Evolutionary conservation across 2,797 vertebrate species (phyloP).

Genomic region (Sebastes hubbsi): DNA sequence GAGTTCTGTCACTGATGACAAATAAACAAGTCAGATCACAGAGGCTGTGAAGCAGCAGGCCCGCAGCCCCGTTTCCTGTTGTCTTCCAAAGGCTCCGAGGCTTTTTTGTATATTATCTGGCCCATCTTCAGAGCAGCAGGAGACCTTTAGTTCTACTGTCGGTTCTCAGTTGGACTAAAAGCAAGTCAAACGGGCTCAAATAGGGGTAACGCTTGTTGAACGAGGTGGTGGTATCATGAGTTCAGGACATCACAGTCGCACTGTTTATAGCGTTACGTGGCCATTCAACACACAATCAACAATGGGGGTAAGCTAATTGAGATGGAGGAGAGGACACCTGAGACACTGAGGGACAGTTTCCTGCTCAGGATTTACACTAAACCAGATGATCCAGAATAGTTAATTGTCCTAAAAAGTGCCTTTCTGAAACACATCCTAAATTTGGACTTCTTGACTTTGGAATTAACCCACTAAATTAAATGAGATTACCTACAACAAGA

Average conservation of each 20-base stretch:
- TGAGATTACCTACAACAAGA: neutral
- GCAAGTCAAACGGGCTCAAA: slow-evolving; percentile 31
- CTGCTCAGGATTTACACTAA: neutral
- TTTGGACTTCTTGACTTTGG: neutral
- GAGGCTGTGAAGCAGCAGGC: neutral
- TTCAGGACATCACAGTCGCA: slow-evolving; percentile 37
- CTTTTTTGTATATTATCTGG: slow-evolving; percentile 17
- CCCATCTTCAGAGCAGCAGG: slow-evolving; percentile 46
- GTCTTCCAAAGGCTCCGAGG: slow-evolving; percentile 10
- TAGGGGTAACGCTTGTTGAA: slow-evolving; percentile 18
- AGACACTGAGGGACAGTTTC: neutral
- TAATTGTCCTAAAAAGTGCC: neutral
- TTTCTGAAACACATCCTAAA: neutral
- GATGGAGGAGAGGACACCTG: slow-evolving; percentile 5
- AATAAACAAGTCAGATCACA: neutral
- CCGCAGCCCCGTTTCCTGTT: neutral
- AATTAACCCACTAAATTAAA: neutral
- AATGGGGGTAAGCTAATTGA: slow-evolving; percentile 24
- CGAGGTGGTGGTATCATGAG: slow-evolving; percentile 42
- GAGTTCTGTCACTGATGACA: neutral
- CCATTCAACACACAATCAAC: slow-evolving; percentile 28
- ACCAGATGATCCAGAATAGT: neutral
- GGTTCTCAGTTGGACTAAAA: slow-evolving; percentile 40
- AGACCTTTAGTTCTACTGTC: slow-evolving; percentile 25
- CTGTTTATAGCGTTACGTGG: slow-evolving; percentile 30